These are phyloP conservation scores for Spinus pinus DNA, from an alignment of 2,797 vertebrate species.

Conservation along the genomic window DNA sequence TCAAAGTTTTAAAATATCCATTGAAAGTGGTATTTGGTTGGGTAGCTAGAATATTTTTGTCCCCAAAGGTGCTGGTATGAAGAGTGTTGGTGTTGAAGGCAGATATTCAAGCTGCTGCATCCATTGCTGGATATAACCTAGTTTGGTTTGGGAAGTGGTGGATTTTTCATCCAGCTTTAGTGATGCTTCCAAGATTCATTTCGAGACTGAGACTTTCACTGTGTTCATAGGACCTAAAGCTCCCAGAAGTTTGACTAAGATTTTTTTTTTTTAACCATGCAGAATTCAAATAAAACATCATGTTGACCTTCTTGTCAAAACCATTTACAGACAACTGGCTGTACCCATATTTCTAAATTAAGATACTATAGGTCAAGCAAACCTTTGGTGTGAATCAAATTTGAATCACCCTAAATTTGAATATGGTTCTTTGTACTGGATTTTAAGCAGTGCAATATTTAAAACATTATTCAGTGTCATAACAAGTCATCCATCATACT, in stretches of 20 bases:
- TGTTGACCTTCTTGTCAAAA: neutral
- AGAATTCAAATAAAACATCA: neutral
- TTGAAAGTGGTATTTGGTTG: neutral
- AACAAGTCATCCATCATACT: conserved; percentile 25
- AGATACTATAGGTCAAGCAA: neutral
- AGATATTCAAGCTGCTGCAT: neutral
- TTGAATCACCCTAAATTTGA: neutral
- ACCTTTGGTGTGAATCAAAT: neutral
- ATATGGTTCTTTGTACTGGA: neutral
- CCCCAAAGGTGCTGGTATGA: neutral
- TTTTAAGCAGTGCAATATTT: neutral
- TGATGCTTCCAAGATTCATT: neutral
- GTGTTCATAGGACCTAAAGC: neutral
- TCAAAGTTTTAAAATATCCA: neutral
- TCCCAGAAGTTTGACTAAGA: neutral
- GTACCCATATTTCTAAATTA: neutral
- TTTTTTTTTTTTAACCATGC: neutral
- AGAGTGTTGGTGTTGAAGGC: neutral
- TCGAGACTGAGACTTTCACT: neutral
- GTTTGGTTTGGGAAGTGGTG: neutral
- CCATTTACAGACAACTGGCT: neutral
- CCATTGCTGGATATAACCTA: neutral
- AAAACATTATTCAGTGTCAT: neutral
- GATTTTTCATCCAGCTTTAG: neutral
- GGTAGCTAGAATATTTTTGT: neutral